Conservation (phyloP, 1,140 invertebrate genomes). For the Polyergus mexicanus region DNA sequence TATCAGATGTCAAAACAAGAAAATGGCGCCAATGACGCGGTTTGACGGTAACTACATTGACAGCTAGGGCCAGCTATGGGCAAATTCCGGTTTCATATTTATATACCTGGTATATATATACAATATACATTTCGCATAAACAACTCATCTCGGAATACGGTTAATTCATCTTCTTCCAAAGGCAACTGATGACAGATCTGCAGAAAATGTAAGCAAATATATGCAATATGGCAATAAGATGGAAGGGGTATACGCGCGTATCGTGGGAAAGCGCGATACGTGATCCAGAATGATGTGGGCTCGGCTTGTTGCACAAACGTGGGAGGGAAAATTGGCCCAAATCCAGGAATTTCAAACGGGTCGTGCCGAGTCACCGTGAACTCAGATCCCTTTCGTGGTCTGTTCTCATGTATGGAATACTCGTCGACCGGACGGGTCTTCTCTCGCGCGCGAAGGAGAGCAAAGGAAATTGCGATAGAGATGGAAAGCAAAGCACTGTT, state of each 20-base stretch:
- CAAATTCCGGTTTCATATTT: no score
- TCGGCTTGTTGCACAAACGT: slow-evolving; percentile 46
- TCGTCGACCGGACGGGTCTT: slow-evolving; percentile 35
- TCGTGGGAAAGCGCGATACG: slow-evolving; percentile 46
- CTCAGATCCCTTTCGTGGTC: slow-evolving; percentile 37
- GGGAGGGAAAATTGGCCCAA: slow-evolving; percentile 64
- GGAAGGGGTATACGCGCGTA: neutral
- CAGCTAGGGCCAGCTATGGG: no score
- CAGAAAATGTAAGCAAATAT: slow-evolving; percentile 5
- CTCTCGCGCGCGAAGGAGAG: neutral
- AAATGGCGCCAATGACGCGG: no score
- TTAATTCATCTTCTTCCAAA: neutral
- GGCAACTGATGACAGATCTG: neutral
- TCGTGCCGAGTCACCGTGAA: slow-evolving; percentile 40
- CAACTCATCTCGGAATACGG: neutral
- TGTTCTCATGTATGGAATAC: slow-evolving; percentile 40
- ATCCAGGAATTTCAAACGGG: slow-evolving; percentile 62
- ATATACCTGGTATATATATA: no score
- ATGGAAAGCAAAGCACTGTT: slow-evolving; percentile 51
- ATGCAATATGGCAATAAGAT: neutral
- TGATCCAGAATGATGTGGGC: slow-evolving; percentile 61
- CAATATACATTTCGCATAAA: neutral
- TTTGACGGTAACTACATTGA: no score
- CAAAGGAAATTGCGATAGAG: slow-evolving; percentile 56
- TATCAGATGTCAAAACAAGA: no score